Conservation (phyloP, 2,888 invertebrate genomes). For the Fabriciana adippe region DNA sequence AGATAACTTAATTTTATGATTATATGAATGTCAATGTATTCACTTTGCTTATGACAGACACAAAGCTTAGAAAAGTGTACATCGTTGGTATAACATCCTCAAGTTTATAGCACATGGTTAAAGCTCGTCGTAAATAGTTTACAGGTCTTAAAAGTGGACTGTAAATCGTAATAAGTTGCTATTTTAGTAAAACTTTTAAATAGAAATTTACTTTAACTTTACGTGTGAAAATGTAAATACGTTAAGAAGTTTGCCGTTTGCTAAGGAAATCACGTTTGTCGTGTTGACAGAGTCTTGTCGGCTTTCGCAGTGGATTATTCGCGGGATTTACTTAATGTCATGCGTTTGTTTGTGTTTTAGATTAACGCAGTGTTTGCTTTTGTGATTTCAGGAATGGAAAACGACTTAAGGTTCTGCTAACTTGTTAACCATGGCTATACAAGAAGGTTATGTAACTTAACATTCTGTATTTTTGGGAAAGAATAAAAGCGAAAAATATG, state of each 20-base stretch:
- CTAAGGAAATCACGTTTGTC: constrained; percentile 70
- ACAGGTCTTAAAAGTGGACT: not conserved
- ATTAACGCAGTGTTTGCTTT: constrained; percentile 69
- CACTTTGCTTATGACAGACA: not conserved
- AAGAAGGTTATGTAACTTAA: too few relatives aligned
- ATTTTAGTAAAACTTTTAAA: not conserved
- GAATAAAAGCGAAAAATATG: too few relatives aligned
- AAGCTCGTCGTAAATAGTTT: not conserved
- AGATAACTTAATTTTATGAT: too few relatives aligned
- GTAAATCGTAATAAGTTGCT: constrained; percentile 1
- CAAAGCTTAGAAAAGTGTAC: too few relatives aligned
- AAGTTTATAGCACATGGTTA: too few relatives aligned
- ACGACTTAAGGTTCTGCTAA: constrained; percentile 12
- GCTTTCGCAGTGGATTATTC: constrained; percentile 76
- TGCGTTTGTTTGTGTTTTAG: constrained; percentile 67
- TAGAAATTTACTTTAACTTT: constrained; percentile 57
- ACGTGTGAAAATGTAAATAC: constrained; percentile 80
- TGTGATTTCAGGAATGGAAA: constrained; percentile 49
- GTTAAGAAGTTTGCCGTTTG: constrained; percentile 65
- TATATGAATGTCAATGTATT: not conserved
- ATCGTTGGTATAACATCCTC: too few relatives aligned
- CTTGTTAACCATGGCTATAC: not conserved
- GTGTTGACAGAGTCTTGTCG: constrained; percentile 76
- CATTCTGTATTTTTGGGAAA: too few relatives aligned
- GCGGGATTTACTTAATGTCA: constrained; percentile 75